Evolutionary conservation across 1,140 invertebrate species (phyloP), one percentile per base, ranked within the genome.

Genomic region (Drosophila oshimai): DNA sequence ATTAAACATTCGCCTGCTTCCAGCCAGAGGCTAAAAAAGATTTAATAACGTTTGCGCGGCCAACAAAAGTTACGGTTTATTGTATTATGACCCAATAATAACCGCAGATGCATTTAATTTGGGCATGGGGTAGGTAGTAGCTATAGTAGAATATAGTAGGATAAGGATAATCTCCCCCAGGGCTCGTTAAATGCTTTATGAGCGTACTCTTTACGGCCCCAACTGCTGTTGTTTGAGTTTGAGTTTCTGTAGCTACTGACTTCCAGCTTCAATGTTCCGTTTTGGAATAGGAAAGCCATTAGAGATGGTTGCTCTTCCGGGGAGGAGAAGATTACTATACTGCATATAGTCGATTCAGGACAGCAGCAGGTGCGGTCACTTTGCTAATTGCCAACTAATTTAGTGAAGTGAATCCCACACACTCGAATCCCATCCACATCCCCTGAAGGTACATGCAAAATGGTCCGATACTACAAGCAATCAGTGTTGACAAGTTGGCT

Each of bases 321-420:
- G 15, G 3, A 1, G 13, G 4, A 1, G 42, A 15, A 41, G 18
- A 47, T 20, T 12, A n/a, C n/a, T n/a, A n/a, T n/a, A n/a, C n/a
- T n/a, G n/a, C n/a, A n/a, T n/a, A 44, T 29, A 42, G 44, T 46
- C 20, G 24, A 58, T 49, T 47, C 2, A 24, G 13, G 2, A 13
- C 15, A 37, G 13, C 34, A 55, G 69, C 70, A 57, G 58, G 28
- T 71, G 68, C 39, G 54, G 68, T 70, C 68, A 71, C 68, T 80
- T 60, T 65, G 57, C 74, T 84, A 83, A 83, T 83, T 83, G 79
- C 70, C 79, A 83, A 62, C 79, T 78, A 65, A 84, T 84, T 84
- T 78, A 51, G 41, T 75, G 42, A 39, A 64, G 42, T 41, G 61
- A 61, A 22, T 46, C 22, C 36, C 20, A 22, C 58, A 57, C 61